phyloP scores from a whole-genome alignment of 2,797 vertebrate genomes.

The Sebastes hopkinsi region DNA sequence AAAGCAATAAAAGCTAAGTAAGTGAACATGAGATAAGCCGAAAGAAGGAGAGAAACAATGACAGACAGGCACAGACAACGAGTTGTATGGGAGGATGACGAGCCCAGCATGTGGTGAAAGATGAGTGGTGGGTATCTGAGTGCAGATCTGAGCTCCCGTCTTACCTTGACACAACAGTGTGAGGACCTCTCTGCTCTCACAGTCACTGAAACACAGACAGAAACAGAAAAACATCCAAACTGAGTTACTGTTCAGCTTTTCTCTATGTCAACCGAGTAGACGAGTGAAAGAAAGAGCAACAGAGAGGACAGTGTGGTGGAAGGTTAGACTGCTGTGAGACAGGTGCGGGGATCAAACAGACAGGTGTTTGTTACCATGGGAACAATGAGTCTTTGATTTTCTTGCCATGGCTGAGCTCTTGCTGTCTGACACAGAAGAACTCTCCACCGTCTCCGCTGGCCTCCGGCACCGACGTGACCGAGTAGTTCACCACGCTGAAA shows the following conservation, averaged over 20 bases:
- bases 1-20: background rate
- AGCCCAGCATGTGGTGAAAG: background rate
- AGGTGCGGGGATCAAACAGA: slow-evolving; percentile 5
- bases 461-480: slow-evolving; percentile 75
- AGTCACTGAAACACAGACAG: slow-evolving; percentile 83
- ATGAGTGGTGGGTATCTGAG: slow-evolving; percentile 7
- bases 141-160: slow-evolving; percentile 9
- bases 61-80: background rate
- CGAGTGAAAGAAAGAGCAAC: slow-evolving; percentile 9
- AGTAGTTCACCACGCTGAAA: slow-evolving; percentile 85
- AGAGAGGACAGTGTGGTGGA: slow-evolving; percentile 21
- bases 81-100: background rate
- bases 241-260: background rate
- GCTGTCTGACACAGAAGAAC: slow-evolving; percentile 87
- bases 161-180: slow-evolving; percentile 91
- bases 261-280: background rate
- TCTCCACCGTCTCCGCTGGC: slow-evolving; percentile 83
- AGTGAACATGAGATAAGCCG: background rate
- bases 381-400: slow-evolving; percentile 88
- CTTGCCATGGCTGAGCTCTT: slow-evolving; percentile 84
- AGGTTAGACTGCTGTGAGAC: slow-evolving; percentile 4
- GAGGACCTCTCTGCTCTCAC: slow-evolving; percentile 87
- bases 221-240: slow-evolving; percentile 14
- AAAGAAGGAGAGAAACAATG: background rate
- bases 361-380: slow-evolving; percentile 85